Evolutionary conservation across 1,140 invertebrate species (phyloP), one percentile per base, ranked within the genome.

Genomic region (Sarcophaga bullata): DNA sequence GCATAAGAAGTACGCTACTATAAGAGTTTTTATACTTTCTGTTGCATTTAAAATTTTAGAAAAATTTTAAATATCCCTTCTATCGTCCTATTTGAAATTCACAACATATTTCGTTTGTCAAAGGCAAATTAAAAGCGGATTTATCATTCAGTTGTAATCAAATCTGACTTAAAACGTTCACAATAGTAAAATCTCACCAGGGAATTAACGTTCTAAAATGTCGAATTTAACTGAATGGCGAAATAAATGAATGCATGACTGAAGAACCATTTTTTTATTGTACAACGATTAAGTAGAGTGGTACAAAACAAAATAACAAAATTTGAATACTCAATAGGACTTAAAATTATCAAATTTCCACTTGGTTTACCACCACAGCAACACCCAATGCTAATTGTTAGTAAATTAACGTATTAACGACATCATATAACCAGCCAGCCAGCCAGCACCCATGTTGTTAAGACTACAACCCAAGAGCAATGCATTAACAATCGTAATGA

Each of bases 321-420:
- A 68, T 68, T 68, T 68, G 62, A 68, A 68, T 68, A 68, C 17
- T 68, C 62, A 68, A 17, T 68, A 17, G 19, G n/a, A 68, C 62
- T 68, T 68, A 68, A 58, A 37, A 58, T 68, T 68, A 68, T 68
- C 48, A 78, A 78, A 78, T 78, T n/a, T 78, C 75, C 75, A 50
- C 75, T 50, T 78, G 75, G 75, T 78, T 78, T 78, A 52, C 75
- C 75, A 52, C 75, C 19, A 50, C 75, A 50, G 75, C 75, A 78
- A 78, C 75, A 78, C 75, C 75, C 75, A 78, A 78, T 78, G 75
- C 75, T 78, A 78, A 78, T 78, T 78, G 75, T 78, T 78, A 78
- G 75, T 78, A 78, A 78, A 78, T 78, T 78, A 78, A 78, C 75
- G 75, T 50, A 78, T 78, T 78, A 78, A 48, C 75, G 19, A 19